These are phyloP conservation scores for Mastacembelus armatus DNA, from an alignment of 2,797 vertebrate genomes.

Conservation along the genomic window DNA sequence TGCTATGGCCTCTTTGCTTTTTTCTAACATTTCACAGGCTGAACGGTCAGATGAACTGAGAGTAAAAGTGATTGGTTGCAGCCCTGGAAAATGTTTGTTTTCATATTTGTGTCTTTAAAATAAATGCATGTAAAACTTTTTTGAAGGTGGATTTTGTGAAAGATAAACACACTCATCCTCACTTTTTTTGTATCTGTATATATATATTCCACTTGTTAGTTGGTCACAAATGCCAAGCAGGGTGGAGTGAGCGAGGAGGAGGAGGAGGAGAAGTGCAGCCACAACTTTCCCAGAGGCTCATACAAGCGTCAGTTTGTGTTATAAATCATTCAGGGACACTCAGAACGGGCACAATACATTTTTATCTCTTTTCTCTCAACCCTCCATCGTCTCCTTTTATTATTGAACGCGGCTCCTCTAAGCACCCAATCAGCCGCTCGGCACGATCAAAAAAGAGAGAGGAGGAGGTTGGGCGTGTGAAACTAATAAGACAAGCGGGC, in stretches of 20 bases:
- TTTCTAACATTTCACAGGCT: no score
- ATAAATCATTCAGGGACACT: constrained; percentile 83
- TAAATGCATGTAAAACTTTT: background rate
- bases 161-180: background rate
- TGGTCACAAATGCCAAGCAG: constrained; percentile 54
- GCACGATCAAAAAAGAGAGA: constrained; percentile 25
- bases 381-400: constrained; percentile 69
- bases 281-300: constrained; percentile 78
- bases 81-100: background rate
- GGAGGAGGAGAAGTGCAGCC: constrained; percentile 52
- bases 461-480: constrained; percentile 3
- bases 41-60: no score
- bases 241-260: constrained; percentile 35
- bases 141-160: constrained; percentile 10
- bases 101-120: background rate
- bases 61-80: background rate
- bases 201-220: constrained; percentile 26
- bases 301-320: constrained; percentile 77
- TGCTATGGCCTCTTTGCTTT: no score
- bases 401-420: constrained; percentile 69
- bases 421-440: constrained; percentile 43
- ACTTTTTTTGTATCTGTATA: constrained; percentile 6
- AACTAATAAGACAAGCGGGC: constrained; percentile 27
- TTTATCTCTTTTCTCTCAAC: constrained; percentile 68
- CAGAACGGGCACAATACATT: constrained; percentile 73